These are phyloP conservation scores for Drosophila limbata DNA, from an alignment of 2,888 invertebrate genomes.

Conservation along the genomic window DNA sequence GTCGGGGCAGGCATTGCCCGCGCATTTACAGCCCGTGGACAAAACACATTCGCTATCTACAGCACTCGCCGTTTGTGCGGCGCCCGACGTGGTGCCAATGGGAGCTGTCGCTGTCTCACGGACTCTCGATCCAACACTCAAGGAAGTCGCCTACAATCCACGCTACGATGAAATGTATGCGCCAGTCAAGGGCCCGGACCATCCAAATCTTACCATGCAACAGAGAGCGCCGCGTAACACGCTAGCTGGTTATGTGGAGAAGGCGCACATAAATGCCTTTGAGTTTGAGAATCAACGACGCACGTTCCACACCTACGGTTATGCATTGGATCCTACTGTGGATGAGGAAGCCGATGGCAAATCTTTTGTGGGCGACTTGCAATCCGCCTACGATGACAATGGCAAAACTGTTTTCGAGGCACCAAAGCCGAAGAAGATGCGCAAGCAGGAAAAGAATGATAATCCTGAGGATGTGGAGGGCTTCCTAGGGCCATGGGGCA, in stretches of 20 bases:
- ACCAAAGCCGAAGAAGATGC: constrained; percentile 91
- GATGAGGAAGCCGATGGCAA: constrained; percentile 87
- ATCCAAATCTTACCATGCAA: constrained; percentile 96
- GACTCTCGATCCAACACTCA: constrained; percentile 91
- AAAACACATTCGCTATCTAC: constrained; percentile 88
- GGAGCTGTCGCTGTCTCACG: constrained; percentile 90
- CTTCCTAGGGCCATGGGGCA: constrained; percentile 99
- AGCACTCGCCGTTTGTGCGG: constrained; percentile 90
- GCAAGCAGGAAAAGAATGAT: constrained; percentile 95
- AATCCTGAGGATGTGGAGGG: constrained; percentile 96
- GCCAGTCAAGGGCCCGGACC: constrained; percentile 95
- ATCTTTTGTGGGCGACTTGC: constrained; percentile 87
- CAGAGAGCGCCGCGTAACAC: constrained; percentile 95
- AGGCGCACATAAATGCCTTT: constrained; percentile 97
- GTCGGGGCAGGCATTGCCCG: constrained; percentile 74
- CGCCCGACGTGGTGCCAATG: constrained; percentile 93
- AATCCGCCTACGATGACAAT: constrained; percentile 90
- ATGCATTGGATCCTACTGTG: constrained; percentile 97
- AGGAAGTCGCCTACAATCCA: constrained; percentile 95
- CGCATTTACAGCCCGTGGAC: constrained; percentile 87
- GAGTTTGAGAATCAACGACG: constrained; percentile 98
- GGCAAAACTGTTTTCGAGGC: constrained; percentile 96
- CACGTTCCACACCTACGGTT: constrained; percentile 97
- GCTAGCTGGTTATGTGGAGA: constrained; percentile 96
- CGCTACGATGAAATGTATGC: constrained; percentile 97